Conservation (phyloP, 2,888 invertebrate genomes). For the Chaetogeoica ovagalla region DNA sequence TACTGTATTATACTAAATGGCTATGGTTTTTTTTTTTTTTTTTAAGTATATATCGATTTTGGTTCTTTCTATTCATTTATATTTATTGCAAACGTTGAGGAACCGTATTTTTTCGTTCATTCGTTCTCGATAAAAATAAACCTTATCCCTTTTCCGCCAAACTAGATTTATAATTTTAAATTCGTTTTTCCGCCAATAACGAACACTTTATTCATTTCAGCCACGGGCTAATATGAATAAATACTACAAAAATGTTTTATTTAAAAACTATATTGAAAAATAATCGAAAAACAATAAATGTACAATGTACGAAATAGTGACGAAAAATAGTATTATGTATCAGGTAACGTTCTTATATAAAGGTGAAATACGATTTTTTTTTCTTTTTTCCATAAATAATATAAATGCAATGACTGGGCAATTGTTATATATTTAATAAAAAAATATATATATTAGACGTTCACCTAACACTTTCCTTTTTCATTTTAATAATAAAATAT, state of each 20-base stretch:
- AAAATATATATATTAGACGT: no score
- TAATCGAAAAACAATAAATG: not conserved
- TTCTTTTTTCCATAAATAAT: no score
- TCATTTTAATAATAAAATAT: no score
- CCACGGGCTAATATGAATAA: not conserved
- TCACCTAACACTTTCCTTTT: no score
- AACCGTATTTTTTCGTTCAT: not conserved
- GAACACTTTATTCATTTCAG: not conserved
- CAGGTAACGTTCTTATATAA: no score
- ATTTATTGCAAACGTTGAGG: not conserved
- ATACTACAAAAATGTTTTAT: not conserved
- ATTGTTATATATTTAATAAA: no score
- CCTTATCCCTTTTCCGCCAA: slow-evolving; percentile 33
- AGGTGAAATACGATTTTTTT: no score
- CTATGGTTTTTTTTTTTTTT: slow-evolving; percentile 6
- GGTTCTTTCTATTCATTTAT: not conserved
- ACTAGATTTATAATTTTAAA: slow-evolving; percentile 19
- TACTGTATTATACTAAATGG: slow-evolving; percentile 1
- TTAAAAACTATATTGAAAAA: not conserved
- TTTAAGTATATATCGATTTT: not conserved
- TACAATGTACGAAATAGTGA: not conserved
- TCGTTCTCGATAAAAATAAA: not conserved
- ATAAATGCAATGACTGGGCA: no score
- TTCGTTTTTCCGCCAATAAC: not conserved
- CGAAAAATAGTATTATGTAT: not conserved